Conservation (phyloP, 2,797 vertebrate species). For the Anisognathus igniventris region DNA sequence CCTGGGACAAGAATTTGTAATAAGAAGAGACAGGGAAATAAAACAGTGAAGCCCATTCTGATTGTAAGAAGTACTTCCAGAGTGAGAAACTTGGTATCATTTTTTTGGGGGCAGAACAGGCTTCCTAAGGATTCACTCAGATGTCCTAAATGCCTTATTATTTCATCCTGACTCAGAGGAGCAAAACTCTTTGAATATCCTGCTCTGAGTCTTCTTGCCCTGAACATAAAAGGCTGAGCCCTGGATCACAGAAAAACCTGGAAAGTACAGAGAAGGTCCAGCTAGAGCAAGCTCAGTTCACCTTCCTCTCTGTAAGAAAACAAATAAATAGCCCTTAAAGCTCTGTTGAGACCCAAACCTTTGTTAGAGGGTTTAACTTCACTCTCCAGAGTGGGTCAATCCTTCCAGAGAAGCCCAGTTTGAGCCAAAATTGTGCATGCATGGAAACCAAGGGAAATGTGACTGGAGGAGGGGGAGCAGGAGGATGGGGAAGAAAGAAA, state of each 20-base stretch:
- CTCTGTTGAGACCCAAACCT: not conserved
- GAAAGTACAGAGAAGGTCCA: not conserved
- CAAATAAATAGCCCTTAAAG: not conserved
- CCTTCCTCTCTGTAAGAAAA: not conserved
- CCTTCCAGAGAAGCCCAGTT: not conserved
- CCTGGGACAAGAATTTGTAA: not conserved
- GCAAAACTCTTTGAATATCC: not conserved
- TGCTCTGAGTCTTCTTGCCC: not conserved
- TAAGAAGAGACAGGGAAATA: not conserved
- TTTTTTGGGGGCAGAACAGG: not conserved
- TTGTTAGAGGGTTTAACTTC: not conserved
- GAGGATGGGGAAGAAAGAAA: not conserved
- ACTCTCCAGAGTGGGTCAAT: not conserved
- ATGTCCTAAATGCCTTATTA: not conserved
- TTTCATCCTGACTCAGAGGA: not conserved
- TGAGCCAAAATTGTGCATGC: not conserved
- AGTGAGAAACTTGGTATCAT: not conserved
- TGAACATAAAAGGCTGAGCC: not conserved
- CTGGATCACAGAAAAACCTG: not conserved
- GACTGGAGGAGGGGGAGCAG: too few relatives aligned
- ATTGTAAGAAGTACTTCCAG: not conserved
- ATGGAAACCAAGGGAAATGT: not conserved
- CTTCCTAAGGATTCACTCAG: not conserved
- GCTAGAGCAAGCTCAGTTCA: not conserved
- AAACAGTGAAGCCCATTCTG: not conserved